These are phyloP conservation scores for Orestias chungarensis DNA, from an alignment of 2,797 vertebrate genomes.

Conservation along the genomic window DNA sequence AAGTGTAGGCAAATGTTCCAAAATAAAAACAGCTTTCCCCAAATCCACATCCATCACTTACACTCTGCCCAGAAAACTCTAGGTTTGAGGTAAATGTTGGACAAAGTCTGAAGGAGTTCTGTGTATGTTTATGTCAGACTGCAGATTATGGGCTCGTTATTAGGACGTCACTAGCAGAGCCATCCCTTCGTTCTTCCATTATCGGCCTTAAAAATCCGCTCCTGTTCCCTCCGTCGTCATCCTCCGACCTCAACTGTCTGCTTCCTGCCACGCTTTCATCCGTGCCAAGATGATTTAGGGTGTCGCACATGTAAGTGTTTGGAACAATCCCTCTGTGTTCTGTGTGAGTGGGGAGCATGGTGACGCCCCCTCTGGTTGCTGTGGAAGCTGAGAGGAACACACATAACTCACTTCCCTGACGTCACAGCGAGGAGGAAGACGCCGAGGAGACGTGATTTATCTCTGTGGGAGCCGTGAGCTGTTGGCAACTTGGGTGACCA, in stretches of 20 bases:
- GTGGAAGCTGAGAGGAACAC: slow-evolving; percentile 72
- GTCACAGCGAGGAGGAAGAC: slow-evolving; percentile 62
- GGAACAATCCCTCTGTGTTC: slow-evolving; percentile 73
- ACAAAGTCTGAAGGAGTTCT: background rate
- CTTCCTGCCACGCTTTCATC: slow-evolving; percentile 66
- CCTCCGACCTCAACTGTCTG: slow-evolving; percentile 37
- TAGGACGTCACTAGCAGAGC: slow-evolving; percentile 16
- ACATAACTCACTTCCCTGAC: slow-evolving; percentile 74
- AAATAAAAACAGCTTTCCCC: background rate
- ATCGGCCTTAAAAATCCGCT: slow-evolving; percentile 17
- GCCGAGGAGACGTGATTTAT: slow-evolving; percentile 74
- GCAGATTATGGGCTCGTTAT: background rate
- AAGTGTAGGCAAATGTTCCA: background rate
- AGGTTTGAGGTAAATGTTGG: background rate
- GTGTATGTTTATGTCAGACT: background rate
- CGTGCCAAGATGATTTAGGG: slow-evolving; percentile 77
- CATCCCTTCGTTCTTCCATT: slow-evolving; percentile 33
- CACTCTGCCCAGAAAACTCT: background rate
- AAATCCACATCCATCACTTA: background rate
- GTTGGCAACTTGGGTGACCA: slow-evolving; percentile 47
- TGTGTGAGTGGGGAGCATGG: slow-evolving; percentile 70
- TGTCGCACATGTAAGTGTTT: slow-evolving; percentile 78
- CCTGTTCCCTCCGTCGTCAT: slow-evolving; percentile 57
- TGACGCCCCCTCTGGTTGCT: slow-evolving; percentile 71
- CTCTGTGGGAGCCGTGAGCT: slow-evolving; percentile 61